Base-by-base conservation (phyloP, 2,888 invertebrate genomes). In the Sympetrum striolatum region DNA sequence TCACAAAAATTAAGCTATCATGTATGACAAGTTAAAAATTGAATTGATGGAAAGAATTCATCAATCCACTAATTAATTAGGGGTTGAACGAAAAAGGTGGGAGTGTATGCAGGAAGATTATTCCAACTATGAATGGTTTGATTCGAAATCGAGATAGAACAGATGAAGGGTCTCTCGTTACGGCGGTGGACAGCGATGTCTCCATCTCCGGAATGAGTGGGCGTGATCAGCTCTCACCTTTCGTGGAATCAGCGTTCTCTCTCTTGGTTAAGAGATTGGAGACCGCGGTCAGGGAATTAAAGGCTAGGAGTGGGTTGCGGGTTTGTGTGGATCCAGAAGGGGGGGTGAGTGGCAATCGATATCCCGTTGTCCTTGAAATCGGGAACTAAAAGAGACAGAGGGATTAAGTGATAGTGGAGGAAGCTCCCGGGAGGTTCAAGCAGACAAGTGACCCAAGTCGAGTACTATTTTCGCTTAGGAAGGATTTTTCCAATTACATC, bases 161-260 rank as follows among this genome's bases (percentile, higher is more conserved):
- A 53, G 53, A 53, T 18, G 53, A 10, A 12, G 31, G 73, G 2
- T 25, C 25, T 8, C 48, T n/a, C 6, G 10, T 60, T 6, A 64
- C n/a, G 64, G 64, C 25, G 64, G 6, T 31, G 73, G 73, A 10
- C 73, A 73, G 31, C 73, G 25, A 31, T 31, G 73, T 14, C 25
- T 73, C 31, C 73, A 31, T 22, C 73, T 25, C 73, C 25, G 18
- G 25, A 73, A 73, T 22, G 31, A 12, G n/a, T 44, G 53, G 25
- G 81, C 25, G 53, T 82, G 58, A 81, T 15, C n/a, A 81, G 81
- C 81, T 58, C 82, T 58, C 58, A 35, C 58, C 82, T 58, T 82
- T 35, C 58, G 82, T 31, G 35, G 58, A 82, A 82, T 82, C 82
- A 82, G 58, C 82, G 39, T 18, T 82, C 82, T 82, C 31, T 31